phyloP scores from a whole-genome alignment of 2,797 vertebrate genomes.

The Pseudocheirus occidentalis region DNA sequence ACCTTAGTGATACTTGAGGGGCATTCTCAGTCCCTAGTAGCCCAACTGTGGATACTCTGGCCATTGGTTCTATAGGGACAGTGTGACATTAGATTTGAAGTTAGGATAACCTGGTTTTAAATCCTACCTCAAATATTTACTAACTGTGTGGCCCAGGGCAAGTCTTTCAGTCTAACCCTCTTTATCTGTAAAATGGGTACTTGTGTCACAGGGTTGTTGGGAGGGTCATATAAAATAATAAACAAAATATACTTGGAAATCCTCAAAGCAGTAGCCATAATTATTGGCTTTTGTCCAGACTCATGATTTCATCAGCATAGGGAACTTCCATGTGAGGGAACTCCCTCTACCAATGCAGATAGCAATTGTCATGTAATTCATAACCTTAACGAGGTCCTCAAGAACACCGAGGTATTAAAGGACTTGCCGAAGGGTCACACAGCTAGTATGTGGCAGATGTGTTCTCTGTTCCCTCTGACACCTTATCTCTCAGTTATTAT shows the following conservation, averaged over 20 bases:
- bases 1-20: not conserved
- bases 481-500: not conserved
- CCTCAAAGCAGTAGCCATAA: not conserved
- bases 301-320: not conserved
- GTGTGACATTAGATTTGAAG: not conserved
- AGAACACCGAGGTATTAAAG: not conserved
- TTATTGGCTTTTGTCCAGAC: not conserved
- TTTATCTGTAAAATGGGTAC: not conserved
- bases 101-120: not conserved
- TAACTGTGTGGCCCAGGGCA: not conserved
- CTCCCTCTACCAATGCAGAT: not conserved
- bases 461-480: not conserved
- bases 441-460: not conserved
- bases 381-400: not conserved
- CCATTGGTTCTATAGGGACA: not conserved
- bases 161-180: not conserved
- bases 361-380: not conserved
- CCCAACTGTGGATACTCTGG: not conserved
- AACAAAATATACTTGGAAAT: not conserved
- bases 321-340: not conserved
- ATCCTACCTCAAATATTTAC: not conserved
- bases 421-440: not conserved
- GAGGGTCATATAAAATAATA: not conserved
- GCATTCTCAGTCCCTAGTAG: not conserved
- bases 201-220: not conserved